Base-by-base conservation (phyloP, 2,797 vertebrate genomes). In the Pempheris klunzingeri region DNA sequence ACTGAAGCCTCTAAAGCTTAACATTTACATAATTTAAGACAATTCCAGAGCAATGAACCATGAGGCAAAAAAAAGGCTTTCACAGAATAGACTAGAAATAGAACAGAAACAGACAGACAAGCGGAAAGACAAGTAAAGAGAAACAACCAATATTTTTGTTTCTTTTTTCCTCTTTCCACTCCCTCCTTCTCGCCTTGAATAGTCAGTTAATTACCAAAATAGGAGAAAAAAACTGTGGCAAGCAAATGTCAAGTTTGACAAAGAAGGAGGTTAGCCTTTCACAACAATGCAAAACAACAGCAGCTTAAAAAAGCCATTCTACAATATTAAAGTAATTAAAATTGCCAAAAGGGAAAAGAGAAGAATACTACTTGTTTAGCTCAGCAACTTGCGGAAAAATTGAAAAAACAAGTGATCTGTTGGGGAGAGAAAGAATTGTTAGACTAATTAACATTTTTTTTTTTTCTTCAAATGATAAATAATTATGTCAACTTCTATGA, bases 181-280 rank as follows among this genome's bases (percentile, higher is more conserved):
- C 41, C 49, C 28, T 57, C 61, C 36, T 50, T 73, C 12, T 77
- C 46, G 30, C 62, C 66, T 63, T 79, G 66, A 87, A 84, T 78
- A 86, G 70, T 76, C 54, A 41, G 75, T 86, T 90, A 88, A 91
- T 88, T 88, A 89, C 83, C 76, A 71, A 68, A 49, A 43, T 71
- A 80, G 38, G n/a, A 68, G 68, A 15, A 52, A 68, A 41, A 28
- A 58, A 78, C 20, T 59, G 52, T 12, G 12, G 32, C 55, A 76
- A 76, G 72, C 66, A 84, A 90, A 90, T 87, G 90, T 90, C 87
- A 92, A 85, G 76, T 81, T 68, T 26, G 69, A 83, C 77, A 89
- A 82, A 84, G 83, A 88, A 24, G 41, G 74, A 91, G 87, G 84
- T 90, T 88, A 82, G 77, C 74, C 80, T 71, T 70, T 85, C 68